Evolutionary conservation across 2,797 vertebrate genomes (phyloP).

Genomic region (Anableps anableps): DNA sequence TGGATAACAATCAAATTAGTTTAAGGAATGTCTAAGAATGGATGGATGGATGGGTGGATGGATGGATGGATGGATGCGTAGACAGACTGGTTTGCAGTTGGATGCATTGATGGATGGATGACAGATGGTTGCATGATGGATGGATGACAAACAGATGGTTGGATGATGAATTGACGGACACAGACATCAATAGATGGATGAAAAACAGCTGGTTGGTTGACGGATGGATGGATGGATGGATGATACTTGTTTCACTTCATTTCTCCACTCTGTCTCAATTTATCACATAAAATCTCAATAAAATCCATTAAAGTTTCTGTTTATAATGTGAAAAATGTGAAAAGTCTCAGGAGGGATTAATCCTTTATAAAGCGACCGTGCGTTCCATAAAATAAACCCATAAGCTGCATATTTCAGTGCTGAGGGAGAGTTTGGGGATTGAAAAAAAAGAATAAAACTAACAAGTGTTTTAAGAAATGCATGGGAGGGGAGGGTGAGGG

Average conservation of each 20-base stretch:
- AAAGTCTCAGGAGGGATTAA: not conserved
- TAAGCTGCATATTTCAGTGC: not conserved
- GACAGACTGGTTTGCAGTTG: not conserved
- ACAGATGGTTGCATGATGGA: not conserved
- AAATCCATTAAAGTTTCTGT: not conserved
- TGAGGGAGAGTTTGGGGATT: slow-evolving; percentile 8
- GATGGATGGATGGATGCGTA: not conserved
- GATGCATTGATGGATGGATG: not conserved
- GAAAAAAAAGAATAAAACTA: not conserved
- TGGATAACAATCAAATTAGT: too few species aligned
- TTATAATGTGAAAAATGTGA: not conserved
- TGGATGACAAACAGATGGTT: too few species aligned
- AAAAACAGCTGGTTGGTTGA: too few species aligned
- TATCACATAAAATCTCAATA: not conserved
- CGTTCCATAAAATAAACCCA: not conserved
- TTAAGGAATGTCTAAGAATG: too few species aligned
- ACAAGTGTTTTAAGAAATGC: slow-evolving; percentile 15
- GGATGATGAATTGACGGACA: not conserved
- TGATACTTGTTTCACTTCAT: not conserved
- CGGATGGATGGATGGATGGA: not conserved
- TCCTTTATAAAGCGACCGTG: not conserved
- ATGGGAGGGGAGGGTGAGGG: slow-evolving; percentile 2
- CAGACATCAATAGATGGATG: not conserved
- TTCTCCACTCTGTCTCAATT: not conserved
- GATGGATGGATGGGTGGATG: not conserved